Percentiles rank a stretch among this genome's conserved stretches.
Conservation (phyloP, 2,113 vertebrate genomes). For the Gnathonemus echidnorhynchus region DNA sequence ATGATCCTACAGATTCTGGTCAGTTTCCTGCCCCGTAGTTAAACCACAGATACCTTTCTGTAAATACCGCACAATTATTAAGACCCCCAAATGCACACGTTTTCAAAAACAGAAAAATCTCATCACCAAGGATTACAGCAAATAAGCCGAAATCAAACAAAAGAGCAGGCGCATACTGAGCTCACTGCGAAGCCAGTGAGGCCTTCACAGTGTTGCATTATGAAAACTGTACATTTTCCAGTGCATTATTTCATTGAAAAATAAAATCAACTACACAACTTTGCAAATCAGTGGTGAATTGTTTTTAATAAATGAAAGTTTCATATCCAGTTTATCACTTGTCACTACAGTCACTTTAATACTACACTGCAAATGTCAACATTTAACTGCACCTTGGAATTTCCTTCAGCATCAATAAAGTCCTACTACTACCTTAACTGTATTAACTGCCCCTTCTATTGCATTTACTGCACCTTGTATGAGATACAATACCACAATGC, state of each 20-base stretch:
- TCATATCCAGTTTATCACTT: not conserved
- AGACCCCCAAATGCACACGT: not conserved
- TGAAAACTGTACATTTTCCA: not conserved
- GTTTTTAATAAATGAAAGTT: not conserved
- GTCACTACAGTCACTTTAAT: not conserved
- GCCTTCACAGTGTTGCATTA: not conserved
- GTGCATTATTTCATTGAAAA: not conserved
- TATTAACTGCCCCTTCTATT: not conserved
- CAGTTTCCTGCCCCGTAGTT: not conserved
- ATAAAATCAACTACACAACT: not conserved
- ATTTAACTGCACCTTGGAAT: not conserved
- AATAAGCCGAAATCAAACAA: not conserved
- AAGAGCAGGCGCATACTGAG: not conserved
- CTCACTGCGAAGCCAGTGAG: not conserved
- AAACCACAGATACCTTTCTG: not conserved
- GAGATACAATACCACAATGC: not conserved
- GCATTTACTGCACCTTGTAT: not conserved
- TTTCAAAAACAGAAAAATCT: not conserved
- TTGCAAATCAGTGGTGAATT: not conserved
- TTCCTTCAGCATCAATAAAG: no score
- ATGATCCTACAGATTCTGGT: not conserved
- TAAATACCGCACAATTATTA: not conserved
- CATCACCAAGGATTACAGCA: not conserved
- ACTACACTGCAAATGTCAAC: not conserved
- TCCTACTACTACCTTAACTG: not conserved